Evolutionary conservation across 1,140 invertebrate species (phyloP).

Genomic region (Ruditapes philippinarum): DNA sequence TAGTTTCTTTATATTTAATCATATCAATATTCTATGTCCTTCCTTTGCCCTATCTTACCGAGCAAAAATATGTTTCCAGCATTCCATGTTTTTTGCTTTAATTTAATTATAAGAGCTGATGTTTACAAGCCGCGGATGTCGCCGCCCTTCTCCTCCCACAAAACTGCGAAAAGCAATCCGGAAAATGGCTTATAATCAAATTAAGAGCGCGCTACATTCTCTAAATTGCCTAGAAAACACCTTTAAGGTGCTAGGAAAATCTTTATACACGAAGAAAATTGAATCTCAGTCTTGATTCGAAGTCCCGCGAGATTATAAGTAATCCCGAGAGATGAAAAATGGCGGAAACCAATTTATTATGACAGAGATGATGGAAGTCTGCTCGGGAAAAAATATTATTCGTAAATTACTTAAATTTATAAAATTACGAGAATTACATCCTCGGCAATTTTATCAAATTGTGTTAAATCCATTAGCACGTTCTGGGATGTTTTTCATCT

Average conservation of each 20-base stretch:
- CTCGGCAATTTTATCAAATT: background rate
- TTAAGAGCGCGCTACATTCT: conserved; percentile 6
- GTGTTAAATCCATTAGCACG: conserved; percentile 29
- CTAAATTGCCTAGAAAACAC: conserved; percentile 11
- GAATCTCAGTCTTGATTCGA: conserved; percentile 24
- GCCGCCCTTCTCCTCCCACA: conserved; percentile 23
- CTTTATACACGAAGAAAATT: conserved; percentile 3
- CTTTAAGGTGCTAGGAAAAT: conserved; percentile 51
- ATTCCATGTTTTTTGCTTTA: background rate
- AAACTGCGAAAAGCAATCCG: conserved; percentile 60
- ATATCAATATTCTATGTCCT: no score
- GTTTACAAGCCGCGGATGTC: conserved; percentile 29
- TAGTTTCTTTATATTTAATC: no score
- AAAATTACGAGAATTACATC: conserved; percentile 37
- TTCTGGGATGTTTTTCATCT: background rate
- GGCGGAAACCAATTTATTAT: conserved; percentile 24
- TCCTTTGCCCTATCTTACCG: no score
- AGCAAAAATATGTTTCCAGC: no score
- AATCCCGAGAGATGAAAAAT: background rate
- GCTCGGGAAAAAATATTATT: conserved; percentile 23
- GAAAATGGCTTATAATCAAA: conserved; percentile 57
- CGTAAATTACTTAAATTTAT: conserved; percentile 48
- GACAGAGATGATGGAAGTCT: background rate
- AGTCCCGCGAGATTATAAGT: conserved; percentile 20
- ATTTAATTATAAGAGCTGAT: conserved; percentile 51